A percentile compares a stretch with the other conserved stretches of the same genome.
Conservation (phyloP, 2,797 vertebrate genomes). For the Ctenopoma kingsleyae region DNA sequence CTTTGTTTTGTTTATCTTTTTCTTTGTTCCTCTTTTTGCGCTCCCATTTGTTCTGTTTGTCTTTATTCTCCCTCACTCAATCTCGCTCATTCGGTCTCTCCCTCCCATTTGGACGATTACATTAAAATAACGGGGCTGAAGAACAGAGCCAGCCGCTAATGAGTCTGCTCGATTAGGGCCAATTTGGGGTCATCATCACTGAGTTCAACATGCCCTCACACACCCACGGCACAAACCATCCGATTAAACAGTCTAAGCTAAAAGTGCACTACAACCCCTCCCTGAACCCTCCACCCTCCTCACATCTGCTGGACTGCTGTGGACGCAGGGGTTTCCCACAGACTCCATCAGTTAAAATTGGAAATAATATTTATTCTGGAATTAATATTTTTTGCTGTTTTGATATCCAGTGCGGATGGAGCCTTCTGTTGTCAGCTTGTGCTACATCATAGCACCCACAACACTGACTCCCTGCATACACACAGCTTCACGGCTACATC, state of each 20-base stretch:
- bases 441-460: conserved; percentile 27
- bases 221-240: conserved; percentile 66
- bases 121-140: conserved; percentile 68
- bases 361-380: conserved; percentile 52
- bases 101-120: conserved; percentile 78
- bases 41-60: conserved; percentile 49
- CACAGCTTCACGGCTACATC: conserved; percentile 27
- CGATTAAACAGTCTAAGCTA: conserved; percentile 62
- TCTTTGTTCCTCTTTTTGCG: conserved; percentile 23
- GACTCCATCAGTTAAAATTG: conserved; percentile 51
- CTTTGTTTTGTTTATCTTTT: conserved; percentile 59
- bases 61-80: conserved; percentile 35
- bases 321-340: conserved; percentile 59
- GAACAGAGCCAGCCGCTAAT: conserved; percentile 82
- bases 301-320: conserved; percentile 71
- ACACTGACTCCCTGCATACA: conserved; percentile 21
- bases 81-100: conserved; percentile 24
- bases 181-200: conserved; percentile 82
- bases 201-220: conserved; percentile 74
- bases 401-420: conserved; percentile 33
- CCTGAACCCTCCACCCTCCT: conserved; percentile 66
- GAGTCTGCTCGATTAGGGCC: conserved; percentile 82
- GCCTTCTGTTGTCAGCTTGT: conserved; percentile 21
- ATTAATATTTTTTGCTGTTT: conserved; percentile 43
- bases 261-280: conserved; percentile 69